Evolutionary conservation across 2,888 invertebrate genomes (phyloP), one percentile per base, ranked within the genome.

Genomic region (Melieria picta): DNA sequence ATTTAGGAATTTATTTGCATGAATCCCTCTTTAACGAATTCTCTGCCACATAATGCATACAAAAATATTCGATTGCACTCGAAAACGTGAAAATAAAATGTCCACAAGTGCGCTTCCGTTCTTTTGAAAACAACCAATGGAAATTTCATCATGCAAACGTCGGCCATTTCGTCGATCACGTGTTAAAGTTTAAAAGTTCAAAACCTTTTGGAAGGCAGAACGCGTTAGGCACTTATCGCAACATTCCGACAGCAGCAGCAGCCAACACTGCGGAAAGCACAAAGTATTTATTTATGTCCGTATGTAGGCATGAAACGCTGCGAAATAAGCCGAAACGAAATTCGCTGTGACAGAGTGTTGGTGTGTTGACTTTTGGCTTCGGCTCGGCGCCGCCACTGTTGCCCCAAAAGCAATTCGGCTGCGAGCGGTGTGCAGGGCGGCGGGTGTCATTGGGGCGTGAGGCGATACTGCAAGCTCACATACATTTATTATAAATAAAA

Each of bases 181-280:
- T 30, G 30, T 11, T 10, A 71, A 71, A 66, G 71, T 71, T 71
- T 61, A 71, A 66, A 58, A 71, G 71, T 71, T 71, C 71, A 66
- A 56, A 71, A 71, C 66, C 71, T 71, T 71, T 71, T 55, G 11
- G 57, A 57, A 60, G 16, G 13, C 30, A 30, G 30, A 30, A 30
- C 30, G 30, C 30, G 30, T 30, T 30, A 30, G 30, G 47, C 61
- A 66, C 66, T 71, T 71, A 71, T 71, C 71, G 71, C 66, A 16
- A 47, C 11, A 7, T 6, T 7, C 5, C 11, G 13, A 52, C 11
- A 52, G 13, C 5, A 52, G 5, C 13, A 52, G 30, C 30, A 30
- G 30, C 30, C 30, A 30, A 2, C 30, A 30, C 30, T 30, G 30
- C 30, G 30, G 30, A 30, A 30, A 30, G 30, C 9, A 52, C n/a